Evolutionary conservation across 2,797 vertebrate genomes (phyloP).

Genomic region (Urophycis tenuis): DNA sequence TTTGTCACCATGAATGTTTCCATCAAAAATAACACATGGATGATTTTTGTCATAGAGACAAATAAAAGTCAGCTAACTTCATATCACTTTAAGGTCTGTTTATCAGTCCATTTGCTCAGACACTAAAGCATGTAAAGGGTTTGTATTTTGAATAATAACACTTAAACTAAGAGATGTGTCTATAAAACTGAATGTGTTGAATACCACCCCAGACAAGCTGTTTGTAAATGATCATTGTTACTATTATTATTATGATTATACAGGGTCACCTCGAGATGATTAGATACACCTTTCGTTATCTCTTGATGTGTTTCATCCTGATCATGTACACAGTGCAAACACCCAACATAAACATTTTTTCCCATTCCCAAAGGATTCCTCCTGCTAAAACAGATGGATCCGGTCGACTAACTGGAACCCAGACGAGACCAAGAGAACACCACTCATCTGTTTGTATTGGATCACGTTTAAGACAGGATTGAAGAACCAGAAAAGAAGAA

Average conservation of each 20-base stretch:
- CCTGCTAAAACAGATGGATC: background rate
- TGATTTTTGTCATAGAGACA: background rate
- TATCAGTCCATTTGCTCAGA: background rate
- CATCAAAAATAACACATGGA: background rate
- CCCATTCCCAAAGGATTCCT: background rate
- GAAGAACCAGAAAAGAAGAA: constrained; percentile 47
- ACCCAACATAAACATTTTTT: background rate
- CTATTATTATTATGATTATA: background rate
- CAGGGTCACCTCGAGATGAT: background rate
- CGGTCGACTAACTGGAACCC: background rate
- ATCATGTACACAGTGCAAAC: background rate
- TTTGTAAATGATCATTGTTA: background rate
- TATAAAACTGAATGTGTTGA: background rate
- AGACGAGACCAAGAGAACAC: background rate
- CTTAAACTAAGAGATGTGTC: background rate
- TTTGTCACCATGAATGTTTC: constrained; percentile 35
- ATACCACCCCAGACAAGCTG: background rate
- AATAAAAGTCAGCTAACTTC: background rate
- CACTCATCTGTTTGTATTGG: constrained; percentile 45
- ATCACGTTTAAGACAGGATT: constrained; percentile 68
- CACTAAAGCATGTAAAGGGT: background rate
- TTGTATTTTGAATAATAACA: background rate
- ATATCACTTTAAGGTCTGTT: constrained; percentile 1
- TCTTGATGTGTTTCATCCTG: background rate
- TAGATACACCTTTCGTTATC: background rate